Evolutionary conservation across 1,140 invertebrate genomes (phyloP), one percentile per base, ranked within the genome.

Genomic region (Lithobius niger): DNA sequence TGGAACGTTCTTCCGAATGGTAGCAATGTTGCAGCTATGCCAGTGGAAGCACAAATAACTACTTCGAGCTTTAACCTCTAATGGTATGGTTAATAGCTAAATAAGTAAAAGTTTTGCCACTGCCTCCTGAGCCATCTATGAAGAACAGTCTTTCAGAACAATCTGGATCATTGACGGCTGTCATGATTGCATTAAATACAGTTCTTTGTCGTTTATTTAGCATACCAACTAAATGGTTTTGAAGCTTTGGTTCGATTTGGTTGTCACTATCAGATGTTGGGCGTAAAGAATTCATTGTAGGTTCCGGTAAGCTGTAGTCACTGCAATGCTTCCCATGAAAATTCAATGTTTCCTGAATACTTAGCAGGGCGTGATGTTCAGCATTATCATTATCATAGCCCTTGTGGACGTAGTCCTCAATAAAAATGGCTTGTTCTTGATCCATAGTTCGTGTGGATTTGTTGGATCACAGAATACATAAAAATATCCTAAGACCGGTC

Each of bases 91-190:
- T 28, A 6, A 60, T 16, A 3, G 59, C 54, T 15, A 3, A 52
- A 36, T 60, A 60, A 4, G 45, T 26, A 47, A 27, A 60, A 13
- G 59, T 60, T 51, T 60, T 60, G 3, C 59, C 59, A 31, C 31
- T 60, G 4, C 59, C 59, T 3, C 54, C 59, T 13, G 52, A 42
- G 1, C 57, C 57, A 28, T 60, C 58, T 22, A 60, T 57, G 27
- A 26, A 60, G 18, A 26, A 55, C 27, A 3, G 52, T 18, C 27
- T 21, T 15, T 45, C 2, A 18, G 24, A 27, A 10, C 10, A 21
- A 31, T 53, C 27, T 13, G 16, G 16, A 21, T 36, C 31, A n/a
- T 36, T 36, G 10, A 36, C n/a, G 10, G 31, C 31, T 10, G 10
- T 36, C n/a, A 36, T 25, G 28, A 31, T 19, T 6, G 18, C 27